A percentile compares a stretch with the other conserved stretches of the same genome.
phyloP scores from a whole-genome alignment of 2,888 invertebrate genomes.

The Agonopterix arenella region DNA sequence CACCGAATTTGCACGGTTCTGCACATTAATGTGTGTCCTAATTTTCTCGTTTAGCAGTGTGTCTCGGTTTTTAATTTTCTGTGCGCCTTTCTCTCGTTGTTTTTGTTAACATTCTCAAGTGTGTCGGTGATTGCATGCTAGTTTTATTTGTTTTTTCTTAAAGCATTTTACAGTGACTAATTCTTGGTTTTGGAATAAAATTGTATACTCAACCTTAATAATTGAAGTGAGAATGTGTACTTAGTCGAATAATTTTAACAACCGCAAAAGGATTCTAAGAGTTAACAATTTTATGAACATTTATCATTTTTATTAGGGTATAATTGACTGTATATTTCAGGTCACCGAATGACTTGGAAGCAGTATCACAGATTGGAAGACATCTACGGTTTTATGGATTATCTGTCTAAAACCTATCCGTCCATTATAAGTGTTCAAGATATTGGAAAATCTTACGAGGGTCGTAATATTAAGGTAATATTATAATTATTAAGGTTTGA shows the following conservation, averaged over 20 bases:
- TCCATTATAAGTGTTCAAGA: conserved; percentile 82
- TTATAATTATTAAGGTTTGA: not conserved
- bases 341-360: conserved; percentile 84
- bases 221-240: no score
- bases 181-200: no score
- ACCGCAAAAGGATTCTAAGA: not conserved
- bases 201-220: no score
- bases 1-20: conserved; percentile 35
- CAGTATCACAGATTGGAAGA: conserved; percentile 86
- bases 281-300: no score
- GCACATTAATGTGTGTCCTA: conserved; percentile 27
- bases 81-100: conserved; percentile 1
- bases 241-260: no score
- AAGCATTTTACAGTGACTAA: no score
- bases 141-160: not conserved
- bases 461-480: conserved; percentile 82
- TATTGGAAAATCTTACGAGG: conserved; percentile 87
- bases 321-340: conserved; percentile 22
- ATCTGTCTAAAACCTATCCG: conserved; percentile 85
- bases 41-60: conserved; percentile 19
- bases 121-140: conserved; percentile 12
- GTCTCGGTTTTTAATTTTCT: conserved; percentile 3
- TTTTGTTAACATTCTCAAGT: conserved; percentile 3
- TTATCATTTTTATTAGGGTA: no score
- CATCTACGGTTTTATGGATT: conserved; percentile 87